Evolutionary conservation across 1,140 invertebrate species (phyloP).

Genomic region (Pachypeltis micranthus): DNA sequence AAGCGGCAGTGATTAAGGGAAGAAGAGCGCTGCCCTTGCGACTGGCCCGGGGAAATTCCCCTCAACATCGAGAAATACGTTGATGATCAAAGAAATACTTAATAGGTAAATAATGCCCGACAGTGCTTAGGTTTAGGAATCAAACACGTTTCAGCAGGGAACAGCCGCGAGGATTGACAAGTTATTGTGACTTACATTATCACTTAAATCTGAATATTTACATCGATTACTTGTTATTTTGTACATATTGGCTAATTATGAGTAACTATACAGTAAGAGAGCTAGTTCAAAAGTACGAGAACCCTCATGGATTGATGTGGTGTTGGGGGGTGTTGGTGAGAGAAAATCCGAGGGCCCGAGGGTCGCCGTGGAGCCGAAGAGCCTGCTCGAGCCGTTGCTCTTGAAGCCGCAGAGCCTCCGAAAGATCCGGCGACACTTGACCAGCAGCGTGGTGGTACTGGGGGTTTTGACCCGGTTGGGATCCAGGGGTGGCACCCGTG

Average conservation of each 20-base stretch:
- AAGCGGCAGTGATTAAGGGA: too few relatives aligned
- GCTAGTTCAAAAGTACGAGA: slow-evolving; percentile 26
- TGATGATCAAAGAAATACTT: too few relatives aligned
- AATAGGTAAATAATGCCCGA: too few relatives aligned
- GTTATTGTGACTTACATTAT: neutral
- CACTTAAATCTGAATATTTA: slow-evolving; percentile 11
- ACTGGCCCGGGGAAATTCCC: too few relatives aligned
- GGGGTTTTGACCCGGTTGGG: slow-evolving; percentile 3
- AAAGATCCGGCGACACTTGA: slow-evolving; percentile 45
- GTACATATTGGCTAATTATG: slow-evolving; percentile 13
- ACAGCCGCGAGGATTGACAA: too few relatives aligned
- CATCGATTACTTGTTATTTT: slow-evolving; percentile 15
- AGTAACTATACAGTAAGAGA: slow-evolving; percentile 14
- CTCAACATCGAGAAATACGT: too few relatives aligned
- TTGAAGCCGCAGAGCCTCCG: slow-evolving; percentile 61
- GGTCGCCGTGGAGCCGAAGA: slow-evolving; percentile 57
- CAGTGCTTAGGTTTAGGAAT: too few relatives aligned
- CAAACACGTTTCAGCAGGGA: too few relatives aligned
- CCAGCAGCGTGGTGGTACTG: slow-evolving; percentile 22
- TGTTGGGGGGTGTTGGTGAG: slow-evolving; percentile 35
- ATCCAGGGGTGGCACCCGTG: slow-evolving; percentile 17
- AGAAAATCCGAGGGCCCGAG: slow-evolving; percentile 49
- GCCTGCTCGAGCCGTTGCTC: slow-evolving; percentile 71
- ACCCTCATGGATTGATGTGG: slow-evolving; percentile 29
- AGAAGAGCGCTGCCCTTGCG: too few relatives aligned